These are phyloP conservation scores for Panthera uncia DNA, from an alignment of 2,113 vertebrate genomes.

Conservation along the genomic window DNA sequence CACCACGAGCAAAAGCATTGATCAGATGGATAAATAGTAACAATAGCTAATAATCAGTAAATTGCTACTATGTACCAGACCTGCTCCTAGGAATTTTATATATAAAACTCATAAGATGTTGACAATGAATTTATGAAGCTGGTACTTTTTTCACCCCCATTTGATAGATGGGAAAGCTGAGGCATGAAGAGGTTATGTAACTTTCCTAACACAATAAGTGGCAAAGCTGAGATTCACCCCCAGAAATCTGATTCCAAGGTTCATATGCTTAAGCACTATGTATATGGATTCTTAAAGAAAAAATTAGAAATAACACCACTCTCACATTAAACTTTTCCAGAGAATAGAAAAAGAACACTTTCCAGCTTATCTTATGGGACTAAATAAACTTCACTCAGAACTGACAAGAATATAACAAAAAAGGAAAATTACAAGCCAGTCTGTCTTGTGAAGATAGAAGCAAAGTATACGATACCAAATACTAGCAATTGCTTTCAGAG, in stretches of 20 bases:
- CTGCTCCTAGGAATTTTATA: not conserved
- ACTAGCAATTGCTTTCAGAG: conserved; percentile 23
- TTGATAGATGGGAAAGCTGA: conserved; percentile 5
- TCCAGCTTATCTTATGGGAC: not conserved
- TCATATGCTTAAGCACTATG: not conserved
- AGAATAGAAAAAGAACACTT: not conserved
- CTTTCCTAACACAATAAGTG: not conserved
- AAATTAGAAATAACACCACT: not conserved
- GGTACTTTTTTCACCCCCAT: not conserved
- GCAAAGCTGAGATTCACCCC: not conserved
- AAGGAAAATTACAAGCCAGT: not conserved
- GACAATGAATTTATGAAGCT: not conserved
- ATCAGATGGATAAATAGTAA: not conserved
- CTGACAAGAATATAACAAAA: not conserved
- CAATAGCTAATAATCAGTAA: not conserved
- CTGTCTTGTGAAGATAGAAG: not conserved
- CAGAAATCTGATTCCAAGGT: not conserved
- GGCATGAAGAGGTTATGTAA: not conserved
- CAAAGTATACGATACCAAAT: not conserved
- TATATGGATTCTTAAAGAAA: not conserved
- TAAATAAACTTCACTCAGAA: conserved; percentile 22
- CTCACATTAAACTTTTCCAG: not conserved
- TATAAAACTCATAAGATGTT: not conserved
- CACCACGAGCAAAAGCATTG: not conserved
- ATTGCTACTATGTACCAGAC: not conserved